Conservation (phyloP, 2,888 invertebrate genomes). For the Mesorhabditis spiculigera region DNA sequence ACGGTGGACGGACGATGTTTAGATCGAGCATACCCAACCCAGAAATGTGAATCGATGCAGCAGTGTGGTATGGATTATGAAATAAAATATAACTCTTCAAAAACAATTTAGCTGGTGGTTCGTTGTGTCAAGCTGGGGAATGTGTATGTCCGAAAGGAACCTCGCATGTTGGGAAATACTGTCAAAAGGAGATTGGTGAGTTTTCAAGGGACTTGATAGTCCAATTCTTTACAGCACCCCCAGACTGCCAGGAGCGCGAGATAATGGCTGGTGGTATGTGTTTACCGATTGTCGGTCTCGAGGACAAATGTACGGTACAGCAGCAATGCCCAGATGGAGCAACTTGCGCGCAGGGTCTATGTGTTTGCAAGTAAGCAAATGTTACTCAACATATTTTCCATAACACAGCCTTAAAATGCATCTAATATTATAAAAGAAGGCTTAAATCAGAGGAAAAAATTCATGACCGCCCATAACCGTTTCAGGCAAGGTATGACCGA, state of each 20-base stretch:
- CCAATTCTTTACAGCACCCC: not conserved
- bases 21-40: slow-evolving; percentile 26
- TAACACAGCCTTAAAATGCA: too few species aligned
- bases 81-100: not conserved
- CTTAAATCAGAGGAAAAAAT: not conserved
- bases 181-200: slow-evolving; percentile 30
- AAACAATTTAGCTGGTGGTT: slow-evolving; percentile 26
- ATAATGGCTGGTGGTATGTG: slow-evolving; percentile 10
- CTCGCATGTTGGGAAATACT: slow-evolving; percentile 32
- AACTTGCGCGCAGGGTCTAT: slow-evolving; percentile 5
- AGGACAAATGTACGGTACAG: slow-evolving; percentile 9
- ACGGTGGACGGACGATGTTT: slow-evolving; percentile 33
- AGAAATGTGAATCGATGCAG: slow-evolving; percentile 25
- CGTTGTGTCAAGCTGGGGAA: slow-evolving; percentile 26
- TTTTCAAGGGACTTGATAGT: not conserved
- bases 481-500: slow-evolving; percentile 28
- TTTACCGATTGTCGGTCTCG: slow-evolving; percentile 9
- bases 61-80: slow-evolving; percentile 25
- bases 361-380: slow-evolving; percentile 7
- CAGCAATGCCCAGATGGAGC: slow-evolving; percentile 17
- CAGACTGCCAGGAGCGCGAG: slow-evolving; percentile 1
- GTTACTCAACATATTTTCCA: not conserved
- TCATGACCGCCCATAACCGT: not conserved
- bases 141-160: slow-evolving; percentile 35
- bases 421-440: too few species aligned